Evolutionary conservation across 2,888 invertebrate species (phyloP).

Genomic region (Erebia palarica): DNA sequence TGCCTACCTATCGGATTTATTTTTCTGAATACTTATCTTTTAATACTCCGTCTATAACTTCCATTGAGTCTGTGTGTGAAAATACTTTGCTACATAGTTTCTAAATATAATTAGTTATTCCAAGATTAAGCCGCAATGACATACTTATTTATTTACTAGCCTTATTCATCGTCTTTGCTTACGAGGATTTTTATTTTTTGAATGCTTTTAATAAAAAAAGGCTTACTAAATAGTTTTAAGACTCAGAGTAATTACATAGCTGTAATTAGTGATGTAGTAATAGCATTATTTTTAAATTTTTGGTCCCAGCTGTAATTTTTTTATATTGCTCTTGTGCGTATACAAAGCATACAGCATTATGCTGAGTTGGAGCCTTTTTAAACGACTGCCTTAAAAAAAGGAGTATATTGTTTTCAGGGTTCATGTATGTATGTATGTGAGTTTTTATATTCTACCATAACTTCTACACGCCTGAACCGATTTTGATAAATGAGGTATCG

Average conservation of each 20-base stretch:
- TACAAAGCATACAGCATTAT: too few species aligned
- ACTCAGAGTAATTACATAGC: not conserved
- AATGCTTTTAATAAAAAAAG: not conserved
- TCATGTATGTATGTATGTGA: too few species aligned
- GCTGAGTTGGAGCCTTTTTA: too few species aligned
- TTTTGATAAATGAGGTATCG: too few species aligned
- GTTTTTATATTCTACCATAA: too few species aligned
- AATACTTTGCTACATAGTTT: conserved; percentile 12
- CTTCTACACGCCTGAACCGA: too few species aligned
- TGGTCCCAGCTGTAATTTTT: too few species aligned
- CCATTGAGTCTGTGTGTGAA: not conserved
- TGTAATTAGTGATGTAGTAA: too few species aligned
- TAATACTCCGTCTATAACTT: not conserved
- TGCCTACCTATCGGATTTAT: not conserved
- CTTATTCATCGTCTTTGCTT: not conserved
- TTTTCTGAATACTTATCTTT: not conserved
- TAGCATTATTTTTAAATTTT: too few species aligned
- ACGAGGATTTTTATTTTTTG: not conserved
- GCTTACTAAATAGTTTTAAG: not conserved
- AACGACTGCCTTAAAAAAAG: too few species aligned
- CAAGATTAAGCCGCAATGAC: conserved; percentile 10
- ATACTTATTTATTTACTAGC: not conserved
- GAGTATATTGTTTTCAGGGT: too few species aligned
- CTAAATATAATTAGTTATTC: conserved; percentile 21
- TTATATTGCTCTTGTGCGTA: too few species aligned